Evolutionary conservation across 1,140 invertebrate genomes (phyloP).

Genomic region (Drosophila fuyamai): DNA sequence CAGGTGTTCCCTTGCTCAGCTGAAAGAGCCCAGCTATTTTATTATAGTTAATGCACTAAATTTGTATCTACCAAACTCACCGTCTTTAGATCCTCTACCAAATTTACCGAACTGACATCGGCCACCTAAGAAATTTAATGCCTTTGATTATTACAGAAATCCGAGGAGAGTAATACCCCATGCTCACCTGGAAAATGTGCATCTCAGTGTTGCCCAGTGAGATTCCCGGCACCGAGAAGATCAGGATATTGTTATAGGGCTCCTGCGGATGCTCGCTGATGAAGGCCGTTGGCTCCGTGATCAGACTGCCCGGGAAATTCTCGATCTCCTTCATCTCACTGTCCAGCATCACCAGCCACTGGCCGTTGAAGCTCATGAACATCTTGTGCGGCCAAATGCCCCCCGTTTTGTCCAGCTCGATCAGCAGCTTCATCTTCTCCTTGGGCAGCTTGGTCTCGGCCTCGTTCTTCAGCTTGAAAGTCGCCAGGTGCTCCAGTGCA

Average conservation of each 20-base stretch:
- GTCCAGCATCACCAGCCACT: slow-evolving; percentile 81
- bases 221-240: slow-evolving; percentile 76
- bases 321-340: slow-evolving; percentile 80
- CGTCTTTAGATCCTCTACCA: slow-evolving; percentile 86
- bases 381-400: slow-evolving; percentile 81
- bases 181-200: slow-evolving; percentile 78
- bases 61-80: not conserved
- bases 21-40: slow-evolving; percentile 18
- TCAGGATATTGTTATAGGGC: slow-evolving; percentile 70
- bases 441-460: slow-evolving; percentile 69
- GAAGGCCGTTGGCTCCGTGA: slow-evolving; percentile 76
- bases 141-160: not conserved
- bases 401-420: slow-evolving; percentile 74
- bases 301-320: slow-evolving; percentile 77
- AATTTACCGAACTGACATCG: slow-evolving; percentile 86
- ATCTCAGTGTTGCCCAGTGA: slow-evolving; percentile 79
- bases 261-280: slow-evolving; percentile 75
- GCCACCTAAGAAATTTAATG: slow-evolving; percentile 53
- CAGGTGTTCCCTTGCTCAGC: slow-evolving; percentile 77
- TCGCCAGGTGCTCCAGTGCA: slow-evolving; percentile 77
- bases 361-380: slow-evolving; percentile 80
- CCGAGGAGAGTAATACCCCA: too few relatives aligned
- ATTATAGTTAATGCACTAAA: not conserved
- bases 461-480: slow-evolving; percentile 78
- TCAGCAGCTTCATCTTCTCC: slow-evolving; percentile 76